Evolutionary conservation across 2,888 invertebrate genomes (phyloP).

Genomic region (Ormyrus nitidulus): DNA sequence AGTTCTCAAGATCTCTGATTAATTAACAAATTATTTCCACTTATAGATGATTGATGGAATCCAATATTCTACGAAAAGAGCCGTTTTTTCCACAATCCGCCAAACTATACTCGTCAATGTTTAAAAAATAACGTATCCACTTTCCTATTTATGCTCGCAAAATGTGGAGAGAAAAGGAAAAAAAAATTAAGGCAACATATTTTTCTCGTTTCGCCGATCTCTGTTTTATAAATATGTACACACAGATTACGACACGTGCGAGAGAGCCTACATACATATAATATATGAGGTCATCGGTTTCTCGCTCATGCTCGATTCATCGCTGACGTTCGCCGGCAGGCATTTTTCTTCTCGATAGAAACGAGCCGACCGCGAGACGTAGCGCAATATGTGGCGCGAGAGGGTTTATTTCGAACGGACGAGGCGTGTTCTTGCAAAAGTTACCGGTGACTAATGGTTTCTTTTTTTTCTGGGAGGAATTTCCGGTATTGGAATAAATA

Average conservation of each 20-base stretch:
- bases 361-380: too few relatives aligned
- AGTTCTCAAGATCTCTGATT: too few relatives aligned
- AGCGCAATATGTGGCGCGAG: background rate
- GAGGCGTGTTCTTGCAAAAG: background rate
- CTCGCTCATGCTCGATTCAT: slow-evolving; percentile 32
- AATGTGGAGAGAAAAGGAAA: too few relatives aligned
- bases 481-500: background rate
- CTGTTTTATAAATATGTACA: background rate
- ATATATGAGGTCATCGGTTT: slow-evolving; percentile 16
- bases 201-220: background rate
- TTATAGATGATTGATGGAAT: too few relatives aligned
- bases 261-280: background rate
- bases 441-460: background rate
- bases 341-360: slow-evolving; percentile 4
- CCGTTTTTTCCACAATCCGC: too few relatives aligned
- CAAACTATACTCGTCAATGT: too few relatives aligned
- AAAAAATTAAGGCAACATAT: background rate
- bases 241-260: too few relatives aligned
- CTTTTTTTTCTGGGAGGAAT: background rate
- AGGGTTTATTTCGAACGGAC: background rate
- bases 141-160: too few relatives aligned
- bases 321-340: slow-evolving; percentile 3
- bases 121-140: too few relatives aligned
- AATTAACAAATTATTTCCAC: too few relatives aligned
- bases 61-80: too few relatives aligned